phyloP scores from a whole-genome alignment of 2,797 vertebrate species.

The Eulemur albifrons region DNA sequence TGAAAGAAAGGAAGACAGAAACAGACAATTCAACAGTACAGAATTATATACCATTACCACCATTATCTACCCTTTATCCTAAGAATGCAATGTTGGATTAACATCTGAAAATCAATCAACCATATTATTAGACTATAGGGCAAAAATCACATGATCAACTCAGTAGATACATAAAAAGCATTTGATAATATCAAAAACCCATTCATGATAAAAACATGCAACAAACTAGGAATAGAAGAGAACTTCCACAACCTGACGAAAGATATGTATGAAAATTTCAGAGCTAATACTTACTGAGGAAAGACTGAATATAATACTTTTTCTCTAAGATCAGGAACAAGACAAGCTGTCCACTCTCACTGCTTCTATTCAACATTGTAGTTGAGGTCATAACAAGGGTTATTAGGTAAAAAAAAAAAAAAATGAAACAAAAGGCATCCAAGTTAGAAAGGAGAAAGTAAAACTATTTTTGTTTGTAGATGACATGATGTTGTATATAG shows the following conservation, averaged over 20 bases:
- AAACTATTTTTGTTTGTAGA: background rate
- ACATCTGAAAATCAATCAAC: background rate
- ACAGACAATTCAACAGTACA: background rate
- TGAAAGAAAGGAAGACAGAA: background rate
- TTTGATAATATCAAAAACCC: background rate
- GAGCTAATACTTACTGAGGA: background rate
- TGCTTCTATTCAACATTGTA: background rate
- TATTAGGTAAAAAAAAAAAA: background rate
- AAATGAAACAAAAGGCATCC: background rate
- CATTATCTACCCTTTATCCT: background rate
- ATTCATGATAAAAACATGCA: background rate
- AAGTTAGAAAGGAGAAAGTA: background rate
- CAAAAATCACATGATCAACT: background rate
- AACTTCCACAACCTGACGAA: background rate
- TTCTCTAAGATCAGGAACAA: background rate
- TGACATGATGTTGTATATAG: background rate
- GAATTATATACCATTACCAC: background rate
- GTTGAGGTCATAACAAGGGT: background rate
- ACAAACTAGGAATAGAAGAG: background rate
- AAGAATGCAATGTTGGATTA: background rate
- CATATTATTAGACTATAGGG: background rate
- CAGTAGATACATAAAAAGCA: background rate
- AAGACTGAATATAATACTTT: background rate
- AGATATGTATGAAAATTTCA: background rate
- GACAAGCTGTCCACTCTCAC: background rate